Evolutionary conservation across 2,797 vertebrate species (phyloP).

Genomic region (Anisognathus igniventris): DNA sequence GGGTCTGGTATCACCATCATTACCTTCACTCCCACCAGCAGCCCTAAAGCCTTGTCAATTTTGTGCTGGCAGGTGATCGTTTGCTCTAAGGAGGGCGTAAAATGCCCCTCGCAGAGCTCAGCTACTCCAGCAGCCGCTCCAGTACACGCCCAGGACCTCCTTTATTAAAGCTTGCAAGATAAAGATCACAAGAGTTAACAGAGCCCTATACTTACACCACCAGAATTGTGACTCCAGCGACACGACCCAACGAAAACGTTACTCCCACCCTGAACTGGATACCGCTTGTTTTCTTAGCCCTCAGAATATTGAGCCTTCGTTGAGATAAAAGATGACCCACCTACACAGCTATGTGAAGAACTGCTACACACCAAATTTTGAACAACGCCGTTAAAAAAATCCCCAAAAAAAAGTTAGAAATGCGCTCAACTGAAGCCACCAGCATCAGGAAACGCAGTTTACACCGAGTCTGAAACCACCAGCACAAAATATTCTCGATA

Average conservation of each 20-base stretch:
- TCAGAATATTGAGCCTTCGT: accelerated
- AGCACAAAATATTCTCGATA: background rate
- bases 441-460: background rate
- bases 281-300: background rate
- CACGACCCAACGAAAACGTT: background rate
- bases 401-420: background rate
- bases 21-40: accelerated
- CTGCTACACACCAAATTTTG: accelerated
- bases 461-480: background rate
- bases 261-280: accelerated
- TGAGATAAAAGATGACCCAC: background rate
- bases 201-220: accelerated
- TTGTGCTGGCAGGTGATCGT: accelerated
- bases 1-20: background rate
- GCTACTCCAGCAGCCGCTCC: accelerated
- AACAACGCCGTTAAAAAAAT: background rate
- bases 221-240: accelerated
- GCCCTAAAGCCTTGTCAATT: accelerated
- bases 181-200: background rate
- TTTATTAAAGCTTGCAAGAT: background rate
- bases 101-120: background rate
- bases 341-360: background rate
- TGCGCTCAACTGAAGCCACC: background rate
- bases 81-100: accelerated
- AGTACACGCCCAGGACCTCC: too few species aligned